Percentiles rank a stretch among this genome's conserved stretches.
These are phyloP conservation scores for Nycticorax nycticorax DNA, from an alignment of 2,113 vertebrate species.

Conservation along the genomic window DNA sequence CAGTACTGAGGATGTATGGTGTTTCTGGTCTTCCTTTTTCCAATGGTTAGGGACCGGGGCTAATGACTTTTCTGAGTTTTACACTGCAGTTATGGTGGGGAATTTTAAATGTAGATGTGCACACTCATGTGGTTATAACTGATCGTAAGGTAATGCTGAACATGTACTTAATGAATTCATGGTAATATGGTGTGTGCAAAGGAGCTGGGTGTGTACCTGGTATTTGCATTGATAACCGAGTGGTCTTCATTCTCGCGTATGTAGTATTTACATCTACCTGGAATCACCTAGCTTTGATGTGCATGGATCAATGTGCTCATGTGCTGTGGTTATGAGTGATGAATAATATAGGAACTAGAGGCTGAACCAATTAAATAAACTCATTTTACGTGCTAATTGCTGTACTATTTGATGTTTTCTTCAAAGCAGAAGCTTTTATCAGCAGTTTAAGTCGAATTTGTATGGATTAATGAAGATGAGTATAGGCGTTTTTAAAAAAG, in stretches of 20 bases:
- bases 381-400: constrained; percentile 9
- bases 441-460: background rate
- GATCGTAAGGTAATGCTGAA: background rate
- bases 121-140: background rate
- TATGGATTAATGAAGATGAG: constrained; percentile 24
- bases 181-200: background rate
- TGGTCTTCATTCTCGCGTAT: rapidly evolving
- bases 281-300: background rate
- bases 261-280: background rate
- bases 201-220: too few species aligned
- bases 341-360: background rate
- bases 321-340: background rate
- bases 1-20: background rate
- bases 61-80: background rate
- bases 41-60: background rate
- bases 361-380: background rate
- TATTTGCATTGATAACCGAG: background rate
- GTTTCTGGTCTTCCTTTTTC: background rate
- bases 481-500: background rate
- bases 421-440: background rate
- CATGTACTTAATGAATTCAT: rapidly evolving
- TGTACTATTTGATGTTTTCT: background rate
- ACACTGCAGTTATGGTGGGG: background rate
- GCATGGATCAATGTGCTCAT: background rate
- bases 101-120: background rate